These are phyloP conservation scores for Mythimna vitellina DNA, from an alignment of 2,888 invertebrate genomes.

Conservation along the genomic window DNA sequence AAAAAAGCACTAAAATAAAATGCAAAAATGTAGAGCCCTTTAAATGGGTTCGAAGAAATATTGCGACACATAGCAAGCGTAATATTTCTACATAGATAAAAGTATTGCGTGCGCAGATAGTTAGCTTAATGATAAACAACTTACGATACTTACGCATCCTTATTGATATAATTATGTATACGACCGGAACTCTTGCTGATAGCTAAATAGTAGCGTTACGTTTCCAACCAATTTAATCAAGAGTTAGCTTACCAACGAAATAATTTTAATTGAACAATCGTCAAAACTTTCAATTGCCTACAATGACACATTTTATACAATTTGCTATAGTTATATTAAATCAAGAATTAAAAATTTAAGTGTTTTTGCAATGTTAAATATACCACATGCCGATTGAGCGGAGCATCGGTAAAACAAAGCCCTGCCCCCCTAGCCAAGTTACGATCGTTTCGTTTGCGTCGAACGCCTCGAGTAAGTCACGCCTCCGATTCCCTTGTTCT, in stretches of 20 bases:
- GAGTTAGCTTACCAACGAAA: neutral
- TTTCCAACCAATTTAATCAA: constrained; percentile 1
- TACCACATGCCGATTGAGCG: too few relatives aligned
- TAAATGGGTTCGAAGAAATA: neutral
- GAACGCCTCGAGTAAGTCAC: too few relatives aligned
- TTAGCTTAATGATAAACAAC: constrained; percentile 43
- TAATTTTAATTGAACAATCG: neutral
- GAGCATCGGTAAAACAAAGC: too few relatives aligned
- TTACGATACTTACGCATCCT: constrained; percentile 39
- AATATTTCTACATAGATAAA: constrained; percentile 22
- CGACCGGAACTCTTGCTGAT: constrained; percentile 40
- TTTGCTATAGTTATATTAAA: too few relatives aligned
- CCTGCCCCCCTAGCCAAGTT: too few relatives aligned
- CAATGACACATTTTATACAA: too few relatives aligned
- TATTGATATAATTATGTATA: constrained; percentile 39
- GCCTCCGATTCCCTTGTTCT: too few relatives aligned
- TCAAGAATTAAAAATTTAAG: too few relatives aligned
- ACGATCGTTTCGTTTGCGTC: too few relatives aligned
- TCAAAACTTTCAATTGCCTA: too few relatives aligned
- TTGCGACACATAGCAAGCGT: constrained; percentile 10
- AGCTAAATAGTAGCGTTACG: neutral
- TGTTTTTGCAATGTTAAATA: too few relatives aligned
- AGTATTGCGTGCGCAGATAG: constrained; percentile 38
- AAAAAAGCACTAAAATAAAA: neutral
- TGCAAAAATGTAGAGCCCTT: too few relatives aligned